Conservation (phyloP, 2,797 vertebrate genomes). For the Chrysocyon brachyurus region DNA sequence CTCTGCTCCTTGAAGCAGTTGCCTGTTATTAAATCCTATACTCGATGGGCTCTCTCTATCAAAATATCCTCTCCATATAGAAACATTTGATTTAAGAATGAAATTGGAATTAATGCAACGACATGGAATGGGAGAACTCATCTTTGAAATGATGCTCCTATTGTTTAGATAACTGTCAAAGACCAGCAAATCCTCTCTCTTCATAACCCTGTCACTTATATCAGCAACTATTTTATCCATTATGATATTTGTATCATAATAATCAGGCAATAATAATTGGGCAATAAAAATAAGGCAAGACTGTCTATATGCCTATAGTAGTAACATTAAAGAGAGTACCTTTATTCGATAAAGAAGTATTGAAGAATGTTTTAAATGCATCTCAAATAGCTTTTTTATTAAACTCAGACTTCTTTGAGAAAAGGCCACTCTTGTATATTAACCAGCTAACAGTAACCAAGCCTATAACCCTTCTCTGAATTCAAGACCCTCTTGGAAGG, state of each 20-base stretch:
- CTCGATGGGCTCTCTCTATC: not conserved
- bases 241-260: not conserved
- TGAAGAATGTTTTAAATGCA: constrained; percentile 1
- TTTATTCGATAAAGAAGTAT: constrained; percentile 20
- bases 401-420: not conserved
- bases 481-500: not conserved
- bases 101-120: constrained; percentile 49
- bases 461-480: not conserved
- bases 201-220: not conserved
- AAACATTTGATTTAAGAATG: constrained; percentile 26
- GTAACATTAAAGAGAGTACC: not conserved
- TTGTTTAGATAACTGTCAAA: not conserved
- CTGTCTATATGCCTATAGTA: not conserved
- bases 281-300: not conserved
- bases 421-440: not conserved
- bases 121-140: not conserved
- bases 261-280: not conserved
- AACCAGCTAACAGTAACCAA: not conserved
- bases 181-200: not conserved
- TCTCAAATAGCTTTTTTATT: not conserved
- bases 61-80: constrained; percentile 55
- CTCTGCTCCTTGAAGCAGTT: constrained; percentile 37
- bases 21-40: constrained; percentile 69
- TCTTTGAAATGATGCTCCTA: not conserved
- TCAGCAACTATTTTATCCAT: not conserved